A percentile compares a stretch with the other conserved stretches of the same genome.
These are phyloP conservation scores for Mohoua ochrocephala DNA, from an alignment of 2,113 vertebrate species.

Conservation along the genomic window DNA sequence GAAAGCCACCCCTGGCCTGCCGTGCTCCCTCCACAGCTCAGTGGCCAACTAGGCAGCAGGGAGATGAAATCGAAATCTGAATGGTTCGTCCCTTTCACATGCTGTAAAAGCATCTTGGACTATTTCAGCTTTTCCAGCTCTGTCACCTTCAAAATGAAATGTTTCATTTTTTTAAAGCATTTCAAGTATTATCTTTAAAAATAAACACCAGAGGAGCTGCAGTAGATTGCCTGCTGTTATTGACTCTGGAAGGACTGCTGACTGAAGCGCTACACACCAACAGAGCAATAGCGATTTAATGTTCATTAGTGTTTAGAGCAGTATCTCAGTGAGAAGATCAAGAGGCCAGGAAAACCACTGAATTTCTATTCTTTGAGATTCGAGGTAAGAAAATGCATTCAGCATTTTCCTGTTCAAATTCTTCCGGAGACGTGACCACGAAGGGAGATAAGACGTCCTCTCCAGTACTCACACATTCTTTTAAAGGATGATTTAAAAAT, in stretches of 20 bases:
- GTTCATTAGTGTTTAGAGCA: conserved; percentile 53
- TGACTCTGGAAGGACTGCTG: conserved; percentile 39
- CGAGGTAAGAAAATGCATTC: neutral
- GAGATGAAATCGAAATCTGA: neutral
- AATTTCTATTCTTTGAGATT: conserved; percentile 22
- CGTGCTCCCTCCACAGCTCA: rapidly evolving
- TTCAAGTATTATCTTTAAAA: conserved; percentile 40
- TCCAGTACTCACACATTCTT: neutral
- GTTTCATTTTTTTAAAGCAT: neutral
- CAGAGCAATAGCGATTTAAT: conserved; percentile 23
- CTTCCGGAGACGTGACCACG: neutral
- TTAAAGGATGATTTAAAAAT: conserved; percentile 23
- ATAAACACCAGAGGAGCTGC: conserved; percentile 2
- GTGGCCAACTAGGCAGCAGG: neutral
- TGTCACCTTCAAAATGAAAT: neutral
- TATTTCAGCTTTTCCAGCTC: neutral
- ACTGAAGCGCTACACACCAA: neutral
- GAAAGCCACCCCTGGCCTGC: neutral
- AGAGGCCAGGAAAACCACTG: conserved; percentile 31
- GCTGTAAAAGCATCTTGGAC: neutral
- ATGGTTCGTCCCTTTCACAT: neutral
- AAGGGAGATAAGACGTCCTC: neutral
- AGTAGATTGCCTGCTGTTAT: conserved; percentile 28
- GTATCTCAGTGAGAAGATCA: conserved; percentile 31
- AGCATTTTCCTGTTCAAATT: neutral